Conservation (phyloP, 2,113 vertebrate species). For the Psilopogon haemacephalus region DNA sequence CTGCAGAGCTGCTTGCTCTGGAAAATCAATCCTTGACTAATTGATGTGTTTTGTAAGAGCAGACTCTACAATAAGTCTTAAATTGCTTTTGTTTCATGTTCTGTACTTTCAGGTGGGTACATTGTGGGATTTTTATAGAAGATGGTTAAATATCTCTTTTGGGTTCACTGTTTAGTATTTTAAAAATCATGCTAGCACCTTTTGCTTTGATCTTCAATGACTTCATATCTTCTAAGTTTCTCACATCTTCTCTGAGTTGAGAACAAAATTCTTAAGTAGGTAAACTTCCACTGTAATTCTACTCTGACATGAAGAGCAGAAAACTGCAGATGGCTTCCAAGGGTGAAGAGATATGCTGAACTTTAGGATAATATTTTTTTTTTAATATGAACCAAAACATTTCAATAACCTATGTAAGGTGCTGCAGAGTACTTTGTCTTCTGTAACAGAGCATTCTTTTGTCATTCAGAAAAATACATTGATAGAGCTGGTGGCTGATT, state of each 20-base stretch:
- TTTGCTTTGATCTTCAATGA: not conserved
- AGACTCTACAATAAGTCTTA: not conserved
- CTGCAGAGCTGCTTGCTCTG: not conserved
- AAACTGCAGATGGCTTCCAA: not conserved
- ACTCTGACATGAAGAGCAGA: not conserved
- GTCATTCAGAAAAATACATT: not conserved
- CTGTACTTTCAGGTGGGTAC: not conserved
- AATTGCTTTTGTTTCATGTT: not conserved
- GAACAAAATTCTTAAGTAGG: not conserved
- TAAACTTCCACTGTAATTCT: not conserved
- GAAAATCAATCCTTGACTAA: conserved; percentile 16
- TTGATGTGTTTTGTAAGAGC: not conserved
- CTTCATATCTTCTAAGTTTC: not conserved
- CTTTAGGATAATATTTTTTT: not conserved
- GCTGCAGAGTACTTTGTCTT: not conserved
- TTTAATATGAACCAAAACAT: not conserved
- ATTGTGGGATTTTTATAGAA: not conserved
- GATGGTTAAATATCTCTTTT: not conserved
- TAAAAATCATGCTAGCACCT: not conserved
- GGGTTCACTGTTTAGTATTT: not conserved
- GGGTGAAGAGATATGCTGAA: not conserved
- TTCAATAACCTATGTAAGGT: not conserved
- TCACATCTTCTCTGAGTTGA: not conserved
- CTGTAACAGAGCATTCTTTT: not conserved
- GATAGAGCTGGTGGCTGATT: not conserved